These are phyloP conservation scores for Bothrops jararaca DNA, from an alignment of 2,113 vertebrate species.

Conservation along the genomic window DNA sequence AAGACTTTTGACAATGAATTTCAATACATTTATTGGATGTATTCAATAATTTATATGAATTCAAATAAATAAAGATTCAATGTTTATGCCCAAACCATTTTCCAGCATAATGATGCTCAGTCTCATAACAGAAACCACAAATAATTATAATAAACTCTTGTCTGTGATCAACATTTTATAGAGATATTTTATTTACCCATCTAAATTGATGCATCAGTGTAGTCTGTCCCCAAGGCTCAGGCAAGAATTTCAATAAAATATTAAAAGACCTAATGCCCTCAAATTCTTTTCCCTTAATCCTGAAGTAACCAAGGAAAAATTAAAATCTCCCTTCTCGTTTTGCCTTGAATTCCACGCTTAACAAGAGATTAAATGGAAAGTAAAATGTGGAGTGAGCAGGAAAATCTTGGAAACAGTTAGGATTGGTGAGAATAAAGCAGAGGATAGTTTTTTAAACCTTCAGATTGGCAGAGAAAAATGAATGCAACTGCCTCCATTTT, in stretches of 20 bases:
- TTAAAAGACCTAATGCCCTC: not conserved
- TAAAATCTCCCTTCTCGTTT: not conserved
- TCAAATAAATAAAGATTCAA: conserved; percentile 50
- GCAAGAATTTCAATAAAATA: not conserved
- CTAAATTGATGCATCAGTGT: not conserved
- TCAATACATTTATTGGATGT: not conserved
- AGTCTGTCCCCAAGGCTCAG: not conserved
- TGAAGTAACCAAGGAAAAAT: not conserved
- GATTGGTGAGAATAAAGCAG: not conserved
- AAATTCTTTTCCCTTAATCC: not conserved
- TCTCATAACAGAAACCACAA: fast-evolving
- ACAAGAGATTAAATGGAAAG: not conserved
- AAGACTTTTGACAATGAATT: conserved; percentile 52
- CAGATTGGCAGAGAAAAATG: not conserved
- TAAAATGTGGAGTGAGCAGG: not conserved
- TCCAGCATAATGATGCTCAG: conserved; percentile 17
- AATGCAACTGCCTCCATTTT: not conserved
- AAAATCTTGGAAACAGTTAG: not conserved
- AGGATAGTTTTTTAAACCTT: not conserved
- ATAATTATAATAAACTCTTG: not conserved
- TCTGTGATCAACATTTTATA: not conserved
- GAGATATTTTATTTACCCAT: not conserved
- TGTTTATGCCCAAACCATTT: conserved; percentile 36
- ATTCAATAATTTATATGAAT: not conserved
- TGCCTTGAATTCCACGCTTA: not conserved